Evolutionary conservation across 2,113 vertebrate species (phyloP).

Genomic region (Polypterus senegalus): DNA sequence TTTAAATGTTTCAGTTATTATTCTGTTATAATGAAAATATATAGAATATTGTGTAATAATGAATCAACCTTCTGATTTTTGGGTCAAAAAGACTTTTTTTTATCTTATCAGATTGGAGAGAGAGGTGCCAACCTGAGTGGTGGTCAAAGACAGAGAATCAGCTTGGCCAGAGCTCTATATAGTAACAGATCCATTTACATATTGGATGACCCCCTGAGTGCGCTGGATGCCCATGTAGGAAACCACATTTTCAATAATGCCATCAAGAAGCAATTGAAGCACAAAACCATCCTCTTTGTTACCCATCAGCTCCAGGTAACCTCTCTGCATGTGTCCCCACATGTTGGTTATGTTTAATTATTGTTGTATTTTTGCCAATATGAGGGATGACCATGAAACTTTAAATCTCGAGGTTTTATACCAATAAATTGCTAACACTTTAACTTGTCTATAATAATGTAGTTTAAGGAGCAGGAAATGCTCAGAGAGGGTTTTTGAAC

Average conservation of each 20-base stretch:
- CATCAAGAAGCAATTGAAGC: conserved; percentile 70
- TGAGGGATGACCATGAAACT: no score
- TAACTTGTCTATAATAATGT: no score
- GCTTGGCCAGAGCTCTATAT: conserved; percentile 78
- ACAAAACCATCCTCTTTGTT: conserved; percentile 77
- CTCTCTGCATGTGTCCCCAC: not conserved
- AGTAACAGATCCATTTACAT: conserved; percentile 75
- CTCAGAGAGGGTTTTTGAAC: no score
- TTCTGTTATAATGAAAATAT: no score
- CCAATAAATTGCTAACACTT: no score
- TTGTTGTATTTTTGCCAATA: no score
- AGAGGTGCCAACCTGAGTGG: conserved; percentile 81
- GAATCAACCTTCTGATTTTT: no score
- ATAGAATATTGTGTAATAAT: no score
- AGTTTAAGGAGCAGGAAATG: no score
- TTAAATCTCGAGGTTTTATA: no score
- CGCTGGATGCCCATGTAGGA: conserved; percentile 80
- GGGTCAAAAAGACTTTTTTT: no score
- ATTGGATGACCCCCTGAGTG: conserved; percentile 83
- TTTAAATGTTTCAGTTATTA: no score
- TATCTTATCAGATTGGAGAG: conserved; percentile 66
- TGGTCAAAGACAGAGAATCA: conserved; percentile 81
- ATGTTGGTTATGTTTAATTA: not conserved
- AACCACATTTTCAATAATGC: conserved; percentile 87
- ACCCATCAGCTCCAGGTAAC: conserved; percentile 85